phyloP scores from a whole-genome alignment of 2,113 vertebrate genomes.

The Colinus virginianus region DNA sequence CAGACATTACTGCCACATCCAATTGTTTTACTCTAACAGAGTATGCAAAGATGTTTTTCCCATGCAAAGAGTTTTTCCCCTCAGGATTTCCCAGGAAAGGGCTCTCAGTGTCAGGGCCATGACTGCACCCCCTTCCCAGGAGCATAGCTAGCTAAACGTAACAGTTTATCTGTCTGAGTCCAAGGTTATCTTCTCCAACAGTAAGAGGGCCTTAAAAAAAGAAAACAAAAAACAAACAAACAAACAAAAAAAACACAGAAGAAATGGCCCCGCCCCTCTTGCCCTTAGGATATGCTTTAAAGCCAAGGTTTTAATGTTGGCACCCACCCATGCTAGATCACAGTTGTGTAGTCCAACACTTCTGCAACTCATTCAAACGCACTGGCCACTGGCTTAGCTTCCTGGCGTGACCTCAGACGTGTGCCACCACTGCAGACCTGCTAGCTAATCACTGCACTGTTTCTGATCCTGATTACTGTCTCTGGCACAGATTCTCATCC shows the following conservation, averaged over 20 bases:
- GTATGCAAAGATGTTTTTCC: not conserved
- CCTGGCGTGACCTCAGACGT: not conserved
- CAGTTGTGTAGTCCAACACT: too few species aligned
- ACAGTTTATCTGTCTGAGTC: not conserved
- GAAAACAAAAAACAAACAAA: not conserved
- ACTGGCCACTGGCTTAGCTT: not conserved
- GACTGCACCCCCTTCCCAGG: not conserved
- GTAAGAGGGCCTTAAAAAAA: not conserved
- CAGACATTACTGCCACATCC: not conserved
- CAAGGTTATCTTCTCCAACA: not conserved
- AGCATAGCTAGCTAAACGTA: not conserved
- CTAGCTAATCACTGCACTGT: not conserved
- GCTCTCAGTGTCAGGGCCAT: not conserved
- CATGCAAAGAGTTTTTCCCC: not conserved
- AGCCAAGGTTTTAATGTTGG: not conserved
- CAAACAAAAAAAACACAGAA: not conserved
- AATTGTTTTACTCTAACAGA: not conserved
- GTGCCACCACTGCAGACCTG: not conserved
- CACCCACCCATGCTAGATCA: not conserved
- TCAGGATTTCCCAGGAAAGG: not conserved
- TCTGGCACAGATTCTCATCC: not conserved
- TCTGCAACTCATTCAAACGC: not conserved
- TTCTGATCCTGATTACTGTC: not conserved
- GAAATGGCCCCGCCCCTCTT: not conserved
- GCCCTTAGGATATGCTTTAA: not conserved